Evolutionary conservation across 2,888 invertebrate species (phyloP), one percentile per base, ranked within the genome.

Genomic region (Seira ritae): DNA sequence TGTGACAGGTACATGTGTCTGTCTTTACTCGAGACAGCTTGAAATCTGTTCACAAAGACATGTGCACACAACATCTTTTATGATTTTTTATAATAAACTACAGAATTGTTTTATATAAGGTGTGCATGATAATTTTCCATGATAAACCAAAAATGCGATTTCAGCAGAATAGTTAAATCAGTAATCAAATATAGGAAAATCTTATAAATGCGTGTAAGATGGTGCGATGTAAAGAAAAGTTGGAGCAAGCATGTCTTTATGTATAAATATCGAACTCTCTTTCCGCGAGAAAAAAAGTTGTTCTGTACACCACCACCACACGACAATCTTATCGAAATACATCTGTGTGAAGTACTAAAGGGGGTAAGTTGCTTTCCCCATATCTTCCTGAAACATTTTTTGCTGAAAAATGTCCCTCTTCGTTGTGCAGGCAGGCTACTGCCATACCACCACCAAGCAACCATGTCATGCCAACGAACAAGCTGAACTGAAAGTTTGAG

Each of bases 41-140:
- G 20, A 19, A 19, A 22, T 62, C n/a, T 62, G 19, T 62, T n/a
- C 62, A 55, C 22, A 2, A 62, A 62, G 20, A 8, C 50, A 50
- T 50, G 50, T 50, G 50, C 50, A 3, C 62, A 62, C 62, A 42
- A 42, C 62, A 62, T 62, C 20, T 62, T 62, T 62, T 8, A 10
- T 6, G 12, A 42, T 6, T 6, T 8, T 42, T 12, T 42, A 12
- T 8, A 42, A 6, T 12, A 42, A 42, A 42, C 6, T 12, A 8
- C 42, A 8, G 42, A 12, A 8, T 42, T 42, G 12, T 6, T 42
- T 12, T 42, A 8, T 6, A 42, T 42, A 42, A 8, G 42, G 42
- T 42, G 12, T 42, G 42, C 42, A n/a, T n/a, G n/a, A n/a, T n/a
- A n/a, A n/a, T 31, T 31, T 31, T 31, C 31, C 31, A 31, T 31